These are phyloP conservation scores for Dasysyrphus tricinctus DNA, from an alignment of 2,888 invertebrate genomes.

Conservation along the genomic window DNA sequence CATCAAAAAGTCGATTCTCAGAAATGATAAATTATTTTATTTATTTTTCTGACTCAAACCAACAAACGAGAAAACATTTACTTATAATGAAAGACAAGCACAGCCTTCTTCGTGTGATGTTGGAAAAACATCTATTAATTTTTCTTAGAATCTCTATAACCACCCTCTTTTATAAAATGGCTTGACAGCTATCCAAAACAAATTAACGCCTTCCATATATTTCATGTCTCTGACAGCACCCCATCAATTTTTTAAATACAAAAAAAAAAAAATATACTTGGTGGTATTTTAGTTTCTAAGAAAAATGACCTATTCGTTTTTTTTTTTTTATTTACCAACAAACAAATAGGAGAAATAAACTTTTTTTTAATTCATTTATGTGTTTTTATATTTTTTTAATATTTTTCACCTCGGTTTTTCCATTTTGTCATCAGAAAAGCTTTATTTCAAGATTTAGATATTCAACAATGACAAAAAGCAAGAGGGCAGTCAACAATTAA, in stretches of 20 bases:
- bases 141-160: background rate
- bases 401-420: background rate
- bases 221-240: background rate
- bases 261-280: background rate
- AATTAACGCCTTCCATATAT: conserved; percentile 10
- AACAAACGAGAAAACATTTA: background rate
- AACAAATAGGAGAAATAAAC: background rate
- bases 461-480: background rate
- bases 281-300: background rate
- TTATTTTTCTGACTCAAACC: background rate
- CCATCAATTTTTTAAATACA: background rate
- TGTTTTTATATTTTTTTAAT: too few species aligned
- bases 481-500: conserved; percentile 3
- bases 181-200: conserved; percentile 14
- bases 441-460: background rate
- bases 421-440: background rate
- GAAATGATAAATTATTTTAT: background rate
- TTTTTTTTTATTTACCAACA: background rate
- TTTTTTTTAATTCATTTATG: too few species aligned
- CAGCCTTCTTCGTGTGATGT: background rate
- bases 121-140: background rate
- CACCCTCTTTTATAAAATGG: background rate
- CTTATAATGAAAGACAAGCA: background rate
- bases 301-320: background rate
- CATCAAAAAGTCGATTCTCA: background rate